Evolutionary conservation across 2,797 vertebrate genomes (phyloP), one percentile per base, ranked within the genome.

Genomic region (Enteromius argenteus): DNA sequence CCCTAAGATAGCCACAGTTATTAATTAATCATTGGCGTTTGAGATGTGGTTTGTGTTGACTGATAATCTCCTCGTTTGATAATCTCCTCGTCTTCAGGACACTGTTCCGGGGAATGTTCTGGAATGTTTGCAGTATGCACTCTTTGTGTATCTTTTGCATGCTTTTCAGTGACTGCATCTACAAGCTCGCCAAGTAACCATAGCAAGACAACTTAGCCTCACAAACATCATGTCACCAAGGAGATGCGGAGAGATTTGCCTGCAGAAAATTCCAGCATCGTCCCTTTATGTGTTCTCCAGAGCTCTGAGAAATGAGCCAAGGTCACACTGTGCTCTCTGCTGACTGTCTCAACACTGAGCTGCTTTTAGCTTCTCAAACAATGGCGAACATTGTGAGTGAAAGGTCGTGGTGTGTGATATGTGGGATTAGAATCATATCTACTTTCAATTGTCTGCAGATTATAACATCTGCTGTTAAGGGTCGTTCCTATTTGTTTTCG

Each of bases 361-460:
- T 23, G 66, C 21, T 72, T 86, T 74, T 85, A 90, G 86, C 78
- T 73, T 80, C 56, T 81, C 51, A 51, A 92, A 93, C 93, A 95
- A 90, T 89, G 90, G 58, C 72, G 82, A 69, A 86, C 90, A 88
- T 92, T 94, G 92, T 94, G 76, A 87, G 79, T 46, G 37, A 86
- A 89, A 91, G 90, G 74, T 92, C 89, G 79, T 88, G 69, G 84
- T 67, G 84, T 80, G 76, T 90, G 85, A 90, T 91, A 90, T 90
- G 88, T 88, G 76, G 91, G 91, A 90, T 92, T 93, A 90, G 90
- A 87, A 91, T 76, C 80, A 81, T 58, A 74, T 85, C 84, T 78
- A 86, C 80, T 90, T 86, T 87, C 42, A 56, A 49, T 88, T 83
- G 27, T 88, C 90, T 74, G 87, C 81, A 89, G 84, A 88, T 79